A percentile compares a stretch with the other conserved stretches of the same genome.
These are phyloP conservation scores for Heteropelma amictum DNA, from an alignment of 2,888 invertebrate species.

Conservation along the genomic window DNA sequence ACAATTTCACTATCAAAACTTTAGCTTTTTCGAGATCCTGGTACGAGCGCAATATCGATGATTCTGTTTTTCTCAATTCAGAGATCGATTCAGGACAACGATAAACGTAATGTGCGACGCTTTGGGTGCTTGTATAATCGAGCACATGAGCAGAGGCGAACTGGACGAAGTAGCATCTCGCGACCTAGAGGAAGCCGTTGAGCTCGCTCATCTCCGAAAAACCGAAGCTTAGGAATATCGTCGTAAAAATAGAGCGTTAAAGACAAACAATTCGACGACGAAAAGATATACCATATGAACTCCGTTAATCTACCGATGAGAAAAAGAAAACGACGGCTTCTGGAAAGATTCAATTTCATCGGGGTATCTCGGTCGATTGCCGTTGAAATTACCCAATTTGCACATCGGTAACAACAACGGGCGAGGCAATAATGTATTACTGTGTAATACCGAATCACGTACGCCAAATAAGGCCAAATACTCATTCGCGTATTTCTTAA, in stretches of 20 bases:
- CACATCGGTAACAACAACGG: background rate
- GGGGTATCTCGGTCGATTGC: background rate
- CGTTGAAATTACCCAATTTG: background rate
- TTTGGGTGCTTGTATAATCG: conserved; percentile 94
- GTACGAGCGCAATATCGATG: too few relatives aligned
- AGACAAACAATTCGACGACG: background rate
- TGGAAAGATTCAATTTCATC: too few relatives aligned
- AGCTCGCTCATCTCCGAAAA: conserved; percentile 68
- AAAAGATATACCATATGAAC: too few relatives aligned
- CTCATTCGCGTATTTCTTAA: conserved; percentile 33
- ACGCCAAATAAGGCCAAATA: conserved; percentile 39
- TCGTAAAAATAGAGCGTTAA: background rate
- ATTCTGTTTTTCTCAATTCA: conserved; percentile 75
- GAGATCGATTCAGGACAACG: conserved; percentile 92
- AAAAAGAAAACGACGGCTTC: too few relatives aligned
- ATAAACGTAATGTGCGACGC: conserved; percentile 98
- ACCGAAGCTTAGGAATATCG: conserved; percentile 58
- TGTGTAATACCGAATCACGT: conserved; percentile 44
- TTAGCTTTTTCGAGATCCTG: too few relatives aligned
- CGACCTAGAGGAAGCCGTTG: conserved; percentile 65
- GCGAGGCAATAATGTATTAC: conserved; percentile 36
- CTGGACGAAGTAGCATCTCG: conserved; percentile 73
- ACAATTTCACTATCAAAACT: too few relatives aligned
- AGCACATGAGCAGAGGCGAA: conserved; percentile 89
- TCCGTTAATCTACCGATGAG: too few relatives aligned